Evolutionary conservation across 2,113 vertebrate species (phyloP), one percentile per base, ranked within the genome.

Genomic region (Platichthys stellatus): DNA sequence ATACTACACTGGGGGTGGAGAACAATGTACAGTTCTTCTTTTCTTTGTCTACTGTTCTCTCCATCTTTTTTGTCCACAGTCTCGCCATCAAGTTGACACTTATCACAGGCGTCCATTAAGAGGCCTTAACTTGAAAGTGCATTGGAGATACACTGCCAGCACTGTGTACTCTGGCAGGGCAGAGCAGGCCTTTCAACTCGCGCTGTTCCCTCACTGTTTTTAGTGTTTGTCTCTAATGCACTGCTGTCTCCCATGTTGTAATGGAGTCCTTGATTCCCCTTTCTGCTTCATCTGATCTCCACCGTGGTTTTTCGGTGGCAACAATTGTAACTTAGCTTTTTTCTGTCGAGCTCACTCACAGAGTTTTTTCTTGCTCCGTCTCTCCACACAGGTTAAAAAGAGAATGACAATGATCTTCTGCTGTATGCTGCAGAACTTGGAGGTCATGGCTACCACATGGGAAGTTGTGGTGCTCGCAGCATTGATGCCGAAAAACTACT

Each of bases 61-160:
- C 23, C 17, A 38, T 11, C 51, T 64, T 47, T 68, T 74, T 43
- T 60, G 51, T 54, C 51, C 40, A 61, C 40, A 20, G 5, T 80
- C 43, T 2, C 0, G 0, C 6, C 64, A 72, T 68, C 40, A 78
- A 69, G 23, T 71, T 77, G 73, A 81, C 68, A 82, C 80, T 83
- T 35, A 76, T 82, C 66, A 76, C 74, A 83, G 26, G 38, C 63
- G 67, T 82, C 71, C 24, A 80, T 76, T 74, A 73, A 77, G 45
- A 80, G 65, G 26, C 28, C 68, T 17, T 51, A 20, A 51, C 47
- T 51, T 51, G 47, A 51, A 51, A 74, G 72, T 61, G 47, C 71
- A 69, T 61, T 38, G 13, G 60, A 43, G 49, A 23, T 49, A 57
- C 61, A 71, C 6, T 15, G 62, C 24, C 57, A 28, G 56, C 47